Evolutionary conservation across 1,140 invertebrate species (phyloP).

Genomic region (Drosophila pandora): DNA sequence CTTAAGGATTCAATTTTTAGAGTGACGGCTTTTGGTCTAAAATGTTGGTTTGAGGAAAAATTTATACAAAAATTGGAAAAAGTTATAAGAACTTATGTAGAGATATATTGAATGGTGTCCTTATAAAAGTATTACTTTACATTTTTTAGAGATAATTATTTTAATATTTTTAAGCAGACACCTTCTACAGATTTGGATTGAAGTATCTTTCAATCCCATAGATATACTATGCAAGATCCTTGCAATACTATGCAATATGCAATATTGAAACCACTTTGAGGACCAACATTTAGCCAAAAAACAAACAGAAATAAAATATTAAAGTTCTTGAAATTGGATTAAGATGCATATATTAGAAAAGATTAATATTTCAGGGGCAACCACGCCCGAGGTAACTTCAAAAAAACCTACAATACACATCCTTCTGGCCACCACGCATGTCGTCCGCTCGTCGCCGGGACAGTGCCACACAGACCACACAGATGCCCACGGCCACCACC

Average conservation of each 20-base stretch:
- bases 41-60: slow-evolving; percentile 13
- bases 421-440: slow-evolving; percentile 90
- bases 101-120: too few species aligned
- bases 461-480: slow-evolving; percentile 94
- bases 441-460: slow-evolving; percentile 91
- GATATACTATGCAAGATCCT: too few species aligned
- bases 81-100: too few species aligned
- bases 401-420: slow-evolving; percentile 87
- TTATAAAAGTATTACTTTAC: too few species aligned
- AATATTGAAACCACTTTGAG: too few species aligned
- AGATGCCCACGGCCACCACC: slow-evolving; percentile 93
- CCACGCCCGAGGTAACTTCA: neutral
- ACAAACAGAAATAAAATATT: slow-evolving; percentile 47
- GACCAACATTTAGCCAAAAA: slow-evolving; percentile 26
- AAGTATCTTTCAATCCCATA: too few species aligned
- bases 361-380: neutral
- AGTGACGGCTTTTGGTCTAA: slow-evolving; percentile 43
- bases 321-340: neutral
- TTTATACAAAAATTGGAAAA: neutral
- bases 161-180: too few species aligned
- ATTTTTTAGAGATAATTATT: too few species aligned
- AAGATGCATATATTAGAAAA: neutral
- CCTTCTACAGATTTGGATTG: too few species aligned
- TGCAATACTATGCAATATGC: too few species aligned
- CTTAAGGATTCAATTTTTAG: neutral